Evolutionary conservation across 1,140 invertebrate genomes (phyloP).

Genomic region (Yoshiicerus persimilis): DNA sequence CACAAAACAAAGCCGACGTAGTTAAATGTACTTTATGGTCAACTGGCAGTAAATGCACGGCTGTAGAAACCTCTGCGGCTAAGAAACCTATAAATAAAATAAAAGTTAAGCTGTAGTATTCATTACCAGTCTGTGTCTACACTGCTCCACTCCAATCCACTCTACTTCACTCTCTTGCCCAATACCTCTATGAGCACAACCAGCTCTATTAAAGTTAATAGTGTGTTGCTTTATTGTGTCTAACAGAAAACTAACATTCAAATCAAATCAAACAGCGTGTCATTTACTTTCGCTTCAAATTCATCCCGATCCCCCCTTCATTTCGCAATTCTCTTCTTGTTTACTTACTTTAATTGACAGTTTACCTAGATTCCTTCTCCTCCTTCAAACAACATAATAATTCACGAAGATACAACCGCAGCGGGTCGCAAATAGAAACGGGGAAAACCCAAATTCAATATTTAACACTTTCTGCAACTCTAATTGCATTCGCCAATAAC

Average conservation of each 20-base stretch:
- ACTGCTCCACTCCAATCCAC: too few species aligned
- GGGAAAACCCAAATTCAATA: too few species aligned
- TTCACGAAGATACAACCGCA: too few species aligned
- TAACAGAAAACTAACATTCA: background rate
- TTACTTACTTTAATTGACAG: too few species aligned
- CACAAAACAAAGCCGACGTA: background rate
- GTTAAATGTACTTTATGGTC: background rate
- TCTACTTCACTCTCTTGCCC: background rate
- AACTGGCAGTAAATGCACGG: background rate
- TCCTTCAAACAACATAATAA: too few species aligned
- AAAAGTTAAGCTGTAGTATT: background rate
- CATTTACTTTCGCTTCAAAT: background rate
- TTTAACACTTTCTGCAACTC: too few species aligned
- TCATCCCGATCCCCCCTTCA: background rate
- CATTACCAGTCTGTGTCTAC: background rate
- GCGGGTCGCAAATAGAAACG: too few species aligned
- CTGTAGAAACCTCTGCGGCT: background rate
- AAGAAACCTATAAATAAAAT: background rate
- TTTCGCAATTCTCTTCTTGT: background rate
- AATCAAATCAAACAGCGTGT: background rate
- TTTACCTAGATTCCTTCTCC: too few species aligned
- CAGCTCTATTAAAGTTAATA: background rate
- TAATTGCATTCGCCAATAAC: too few species aligned
- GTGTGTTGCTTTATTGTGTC: background rate
- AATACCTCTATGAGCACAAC: too few species aligned